phyloP scores from a whole-genome alignment of 2,113 vertebrate species.

The Halichoeres trimaculatus region DNA sequence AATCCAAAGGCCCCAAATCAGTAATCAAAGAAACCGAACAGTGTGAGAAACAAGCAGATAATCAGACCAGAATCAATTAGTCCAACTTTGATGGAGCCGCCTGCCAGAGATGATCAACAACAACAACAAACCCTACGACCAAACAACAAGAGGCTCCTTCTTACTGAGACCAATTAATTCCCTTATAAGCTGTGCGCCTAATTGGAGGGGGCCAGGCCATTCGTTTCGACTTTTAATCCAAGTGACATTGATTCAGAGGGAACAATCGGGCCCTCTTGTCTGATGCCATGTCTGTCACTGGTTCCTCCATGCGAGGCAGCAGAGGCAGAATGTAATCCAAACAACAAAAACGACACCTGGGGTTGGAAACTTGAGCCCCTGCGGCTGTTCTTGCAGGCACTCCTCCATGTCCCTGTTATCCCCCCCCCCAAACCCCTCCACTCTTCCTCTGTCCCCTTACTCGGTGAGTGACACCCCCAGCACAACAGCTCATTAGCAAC shows the following conservation, averaged over 20 bases:
- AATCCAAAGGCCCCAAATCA: slow-evolving; percentile 41
- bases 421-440: neutral
- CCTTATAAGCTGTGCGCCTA: slow-evolving; percentile 66
- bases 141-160: slow-evolving; percentile 70
- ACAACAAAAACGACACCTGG: slow-evolving; percentile 80
- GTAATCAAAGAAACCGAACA: slow-evolving; percentile 62
- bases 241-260: slow-evolving; percentile 76
- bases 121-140: slow-evolving; percentile 61
- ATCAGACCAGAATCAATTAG: slow-evolving; percentile 84
- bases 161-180: slow-evolving; percentile 74
- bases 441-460: slow-evolving; percentile 14
- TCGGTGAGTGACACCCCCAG: slow-evolving; percentile 49
- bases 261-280: slow-evolving; percentile 74
- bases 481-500: slow-evolving; percentile 65
- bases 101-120: slow-evolving; percentile 80
- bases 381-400: slow-evolving; percentile 69
- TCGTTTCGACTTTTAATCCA: slow-evolving; percentile 79
- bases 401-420: slow-evolving; percentile 6
- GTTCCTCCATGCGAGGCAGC: slow-evolving; percentile 56
- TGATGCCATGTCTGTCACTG: slow-evolving; percentile 68
- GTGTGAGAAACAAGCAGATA: slow-evolving; percentile 79
- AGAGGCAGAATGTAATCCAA: slow-evolving; percentile 73
- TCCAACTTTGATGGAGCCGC: slow-evolving; percentile 80
- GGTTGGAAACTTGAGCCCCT: slow-evolving; percentile 76
- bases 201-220: slow-evolving; percentile 73